phyloP scores from a whole-genome alignment of 2,888 invertebrate species.

The Sarcophaga caerulescens region DNA sequence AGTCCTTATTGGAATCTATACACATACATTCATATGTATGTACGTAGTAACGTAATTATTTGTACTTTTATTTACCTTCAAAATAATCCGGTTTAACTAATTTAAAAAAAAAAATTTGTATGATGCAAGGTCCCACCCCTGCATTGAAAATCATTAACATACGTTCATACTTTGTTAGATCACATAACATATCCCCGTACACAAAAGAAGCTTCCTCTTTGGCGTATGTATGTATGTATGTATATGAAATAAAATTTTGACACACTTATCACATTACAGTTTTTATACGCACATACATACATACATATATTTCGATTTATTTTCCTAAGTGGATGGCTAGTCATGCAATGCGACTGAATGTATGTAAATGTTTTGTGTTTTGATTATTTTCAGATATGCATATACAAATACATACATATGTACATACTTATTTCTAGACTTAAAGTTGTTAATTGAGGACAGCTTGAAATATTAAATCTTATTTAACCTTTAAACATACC shows the following conservation, averaged over 20 bases:
- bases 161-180: constrained; percentile 36
- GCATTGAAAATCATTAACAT: not conserved
- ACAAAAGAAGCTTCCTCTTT: constrained; percentile 13
- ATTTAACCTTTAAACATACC: too few species aligned
- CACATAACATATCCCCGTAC: constrained; percentile 19
- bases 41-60: constrained; percentile 13
- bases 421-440: too few species aligned
- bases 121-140: too few species aligned
- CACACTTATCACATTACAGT: not conserved
- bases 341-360: too few species aligned
- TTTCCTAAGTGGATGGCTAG: not conserved
- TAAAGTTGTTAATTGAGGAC: too few species aligned
- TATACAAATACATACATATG: too few species aligned
- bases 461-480: too few species aligned
- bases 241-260: not conserved
- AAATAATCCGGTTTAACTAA: constrained; percentile 35
- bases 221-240: not conserved
- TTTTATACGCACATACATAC: too few species aligned
- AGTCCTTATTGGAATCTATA: not conserved
- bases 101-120: not conserved
- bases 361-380: too few species aligned
- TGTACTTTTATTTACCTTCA: constrained; percentile 25
- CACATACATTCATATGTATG: not conserved
- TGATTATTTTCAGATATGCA: too few species aligned
- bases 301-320: not conserved